Conservation (phyloP, 2,888 invertebrate species). For the Malachius bipustulatus region DNA sequence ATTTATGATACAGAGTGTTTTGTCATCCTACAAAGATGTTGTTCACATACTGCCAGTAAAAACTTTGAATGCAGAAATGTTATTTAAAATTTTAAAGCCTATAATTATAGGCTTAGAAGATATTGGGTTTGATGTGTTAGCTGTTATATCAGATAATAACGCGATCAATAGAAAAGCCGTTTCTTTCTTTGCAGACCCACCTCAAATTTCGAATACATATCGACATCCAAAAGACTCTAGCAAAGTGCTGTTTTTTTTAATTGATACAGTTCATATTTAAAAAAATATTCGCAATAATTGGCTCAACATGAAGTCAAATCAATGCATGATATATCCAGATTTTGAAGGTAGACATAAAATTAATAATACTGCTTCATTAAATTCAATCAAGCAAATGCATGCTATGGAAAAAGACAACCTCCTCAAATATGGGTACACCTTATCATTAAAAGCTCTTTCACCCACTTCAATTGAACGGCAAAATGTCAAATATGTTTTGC, state of each 20-base stretch:
- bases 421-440: slow-evolving; percentile 8
- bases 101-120: slow-evolving; percentile 14
- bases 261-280: slow-evolving; percentile 9
- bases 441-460: slow-evolving; percentile 7
- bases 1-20: slow-evolving; percentile 16
- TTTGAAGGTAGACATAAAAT: too few species aligned
- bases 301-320: neutral
- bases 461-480: slow-evolving; percentile 8
- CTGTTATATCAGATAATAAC: slow-evolving; percentile 17
- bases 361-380: neutral
- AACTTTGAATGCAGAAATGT: slow-evolving; percentile 10
- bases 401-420: slow-evolving; percentile 7
- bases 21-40: slow-evolving; percentile 17
- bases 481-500: slow-evolving; percentile 7
- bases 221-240: slow-evolving; percentile 6
- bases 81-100: slow-evolving; percentile 10
- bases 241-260: slow-evolving; percentile 7
- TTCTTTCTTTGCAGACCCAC: slow-evolving; percentile 11
- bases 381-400: slow-evolving; percentile 5
- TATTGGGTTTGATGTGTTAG: slow-evolving; percentile 15
- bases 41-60: slow-evolving; percentile 17
- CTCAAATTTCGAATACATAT: slow-evolving; percentile 2
- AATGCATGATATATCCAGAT: slow-evolving; percentile 10
- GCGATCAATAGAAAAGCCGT: slow-evolving; percentile 17
- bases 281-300: slow-evolving; percentile 5